phyloP scores from a whole-genome alignment of 1,140 invertebrate species.

The Chymomyza costata region DNA sequence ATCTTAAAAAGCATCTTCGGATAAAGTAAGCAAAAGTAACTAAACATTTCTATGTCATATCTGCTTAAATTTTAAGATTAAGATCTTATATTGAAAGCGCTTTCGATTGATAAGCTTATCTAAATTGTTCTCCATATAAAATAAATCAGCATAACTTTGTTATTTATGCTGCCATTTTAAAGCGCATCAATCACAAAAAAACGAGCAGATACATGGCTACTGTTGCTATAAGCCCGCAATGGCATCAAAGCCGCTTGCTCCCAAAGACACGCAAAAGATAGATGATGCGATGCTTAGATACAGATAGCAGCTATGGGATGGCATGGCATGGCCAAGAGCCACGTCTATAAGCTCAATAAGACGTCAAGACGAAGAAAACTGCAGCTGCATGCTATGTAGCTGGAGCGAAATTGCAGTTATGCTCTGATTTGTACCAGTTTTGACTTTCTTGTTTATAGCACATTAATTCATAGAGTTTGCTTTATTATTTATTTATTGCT shows the following conservation, averaged over 20 bases:
- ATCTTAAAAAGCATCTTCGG: no score
- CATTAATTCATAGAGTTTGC: constrained; percentile 67
- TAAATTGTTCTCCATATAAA: constrained; percentile 24
- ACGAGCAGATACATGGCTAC: no score
- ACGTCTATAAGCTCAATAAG: not conserved
- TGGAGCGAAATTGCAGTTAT: constrained; percentile 73
- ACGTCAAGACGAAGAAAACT: no score
- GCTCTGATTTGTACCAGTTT: constrained; percentile 75
- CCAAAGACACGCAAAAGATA: constrained; percentile 22
- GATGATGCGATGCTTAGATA: no score
- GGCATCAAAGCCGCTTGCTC: constrained; percentile 5
- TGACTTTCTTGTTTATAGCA: constrained; percentile 74
- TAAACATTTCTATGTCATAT: no score
- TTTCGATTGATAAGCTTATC: constrained; percentile 55
- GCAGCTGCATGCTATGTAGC: constrained; percentile 16
- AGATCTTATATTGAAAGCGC: constrained; percentile 24
- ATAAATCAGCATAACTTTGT: constrained; percentile 42
- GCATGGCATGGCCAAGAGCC: constrained; percentile 18
- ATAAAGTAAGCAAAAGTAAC: no score
- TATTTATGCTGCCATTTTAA: constrained; percentile 51
- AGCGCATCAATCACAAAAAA: constrained; percentile 63
- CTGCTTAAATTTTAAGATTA: no score
- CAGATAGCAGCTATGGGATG: no score
- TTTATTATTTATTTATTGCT: constrained; percentile 71
- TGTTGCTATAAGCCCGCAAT: constrained; percentile 8